These are phyloP conservation scores for Astreopora myriophthalma DNA, from an alignment of 64 coral and sea anemone species.

Conservation along the genomic window DNA sequence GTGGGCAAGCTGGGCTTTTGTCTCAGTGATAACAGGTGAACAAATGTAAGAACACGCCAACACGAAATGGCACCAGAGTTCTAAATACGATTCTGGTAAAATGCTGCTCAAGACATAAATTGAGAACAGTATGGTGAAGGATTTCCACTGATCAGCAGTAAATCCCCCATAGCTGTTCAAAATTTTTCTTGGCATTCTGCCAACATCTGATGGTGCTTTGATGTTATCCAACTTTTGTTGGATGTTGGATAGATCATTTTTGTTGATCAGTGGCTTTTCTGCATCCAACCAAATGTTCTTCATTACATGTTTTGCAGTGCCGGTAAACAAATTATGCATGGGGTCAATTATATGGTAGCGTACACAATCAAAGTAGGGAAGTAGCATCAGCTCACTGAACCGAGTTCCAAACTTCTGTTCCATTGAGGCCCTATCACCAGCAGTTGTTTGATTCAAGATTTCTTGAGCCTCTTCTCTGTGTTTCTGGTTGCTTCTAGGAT, in stretches of 20 bases:
- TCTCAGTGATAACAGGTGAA: constrained; percentile 60
- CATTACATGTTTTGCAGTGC: constrained; percentile 71
- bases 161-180: constrained; percentile 51
- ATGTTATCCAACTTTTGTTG: constrained; percentile 68
- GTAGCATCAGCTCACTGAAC: constrained; percentile 37
- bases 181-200: constrained; percentile 56
- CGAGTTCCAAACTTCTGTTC: constrained; percentile 39
- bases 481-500: not conserved
- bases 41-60: not conserved
- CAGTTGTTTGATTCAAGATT: constrained; percentile 23
- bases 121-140: constrained; percentile 40
- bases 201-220: constrained; percentile 63
- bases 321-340: constrained; percentile 52
- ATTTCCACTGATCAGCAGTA: constrained; percentile 64
- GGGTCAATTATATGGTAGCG: constrained; percentile 42
- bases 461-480: constrained; percentile 2
- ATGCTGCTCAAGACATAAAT: constrained; percentile 55
- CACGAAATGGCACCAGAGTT: constrained; percentile 7
- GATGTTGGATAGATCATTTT: constrained; percentile 43
- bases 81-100: constrained; percentile 13
- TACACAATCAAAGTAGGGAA: constrained; percentile 70
- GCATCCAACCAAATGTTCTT: constrained; percentile 68
- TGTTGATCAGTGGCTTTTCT: constrained; percentile 36
- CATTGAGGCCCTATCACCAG: not conserved
- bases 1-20: constrained; percentile 52